Conservation (phyloP, 2,888 invertebrate species). For the Carabus problematicus region DNA sequence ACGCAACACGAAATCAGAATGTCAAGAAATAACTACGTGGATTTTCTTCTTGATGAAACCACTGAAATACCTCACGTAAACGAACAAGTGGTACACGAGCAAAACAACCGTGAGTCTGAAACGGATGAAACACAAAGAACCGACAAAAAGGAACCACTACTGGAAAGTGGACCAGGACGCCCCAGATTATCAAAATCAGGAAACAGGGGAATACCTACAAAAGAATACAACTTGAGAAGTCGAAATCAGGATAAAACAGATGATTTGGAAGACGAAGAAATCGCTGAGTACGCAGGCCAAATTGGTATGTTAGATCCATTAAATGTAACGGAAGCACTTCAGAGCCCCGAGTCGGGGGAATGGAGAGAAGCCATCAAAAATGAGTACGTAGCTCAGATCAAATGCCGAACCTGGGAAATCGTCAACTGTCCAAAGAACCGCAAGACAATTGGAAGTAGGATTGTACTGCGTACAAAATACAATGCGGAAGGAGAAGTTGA, state of each 20-base stretch:
- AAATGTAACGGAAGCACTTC: too few relatives aligned
- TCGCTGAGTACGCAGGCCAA: too few relatives aligned
- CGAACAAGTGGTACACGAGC: background rate
- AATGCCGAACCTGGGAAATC: conserved; percentile 23
- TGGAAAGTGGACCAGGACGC: background rate
- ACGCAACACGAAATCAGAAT: background rate
- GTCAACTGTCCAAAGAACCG: background rate
- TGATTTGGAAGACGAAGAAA: too few relatives aligned
- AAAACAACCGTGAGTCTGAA: background rate
- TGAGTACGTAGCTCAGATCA: too few relatives aligned
- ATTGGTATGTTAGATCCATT: too few relatives aligned
- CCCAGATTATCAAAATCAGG: background rate
- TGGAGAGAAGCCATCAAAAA: background rate
- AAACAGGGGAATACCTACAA: too few relatives aligned
- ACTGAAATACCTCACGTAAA: too few relatives aligned
- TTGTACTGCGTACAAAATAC: conserved; percentile 18
- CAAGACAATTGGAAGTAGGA: conserved; percentile 22
- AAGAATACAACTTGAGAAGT: too few relatives aligned
- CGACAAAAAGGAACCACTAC: background rate
- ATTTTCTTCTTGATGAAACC: too few relatives aligned
- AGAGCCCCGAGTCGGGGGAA: too few relatives aligned
- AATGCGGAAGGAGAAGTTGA: too few relatives aligned
- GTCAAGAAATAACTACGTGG: background rate
- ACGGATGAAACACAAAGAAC: background rate
- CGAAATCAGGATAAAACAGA: too few relatives aligned